A percentile compares a stretch with the other conserved stretches of the same genome.
Conservation (phyloP, 2,113 vertebrate genomes). For the Grallaria varia region DNA sequence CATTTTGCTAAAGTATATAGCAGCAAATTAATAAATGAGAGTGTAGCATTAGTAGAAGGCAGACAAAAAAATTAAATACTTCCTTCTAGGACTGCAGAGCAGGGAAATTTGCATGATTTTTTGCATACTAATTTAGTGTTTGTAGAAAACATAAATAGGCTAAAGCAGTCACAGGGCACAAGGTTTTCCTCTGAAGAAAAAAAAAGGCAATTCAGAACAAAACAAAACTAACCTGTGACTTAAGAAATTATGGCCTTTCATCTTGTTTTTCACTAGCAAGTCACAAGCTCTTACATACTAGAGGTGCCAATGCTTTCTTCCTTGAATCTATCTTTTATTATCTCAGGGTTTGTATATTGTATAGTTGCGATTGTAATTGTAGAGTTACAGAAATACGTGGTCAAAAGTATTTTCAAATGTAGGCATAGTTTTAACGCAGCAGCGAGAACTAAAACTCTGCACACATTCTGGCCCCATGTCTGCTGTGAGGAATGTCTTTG, state of each 20-base stretch:
- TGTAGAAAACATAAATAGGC: background rate
- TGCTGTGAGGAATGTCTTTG: background rate
- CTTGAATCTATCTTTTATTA: background rate
- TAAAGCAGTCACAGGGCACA: background rate
- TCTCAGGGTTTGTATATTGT: background rate
- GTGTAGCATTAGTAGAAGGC: background rate
- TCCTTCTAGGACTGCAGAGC: background rate
- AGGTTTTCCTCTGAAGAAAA: background rate
- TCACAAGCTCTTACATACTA: background rate
- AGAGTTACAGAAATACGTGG: background rate
- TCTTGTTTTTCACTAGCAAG: background rate
- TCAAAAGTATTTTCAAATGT: background rate
- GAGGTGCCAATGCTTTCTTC: background rate
- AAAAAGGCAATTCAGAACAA: background rate
- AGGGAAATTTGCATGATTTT: background rate
- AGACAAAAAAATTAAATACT: constrained; percentile 1
- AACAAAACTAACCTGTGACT: background rate
- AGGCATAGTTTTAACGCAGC: background rate
- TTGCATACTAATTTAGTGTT: background rate
- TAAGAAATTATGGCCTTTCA: background rate
- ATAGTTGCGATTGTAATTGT: background rate
- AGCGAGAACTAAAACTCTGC: background rate
- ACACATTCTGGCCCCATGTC: background rate
- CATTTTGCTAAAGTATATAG: background rate
- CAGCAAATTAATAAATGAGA: background rate